Conservation (phyloP, 2,797 vertebrate species). For the Tangara arthus region DNA sequence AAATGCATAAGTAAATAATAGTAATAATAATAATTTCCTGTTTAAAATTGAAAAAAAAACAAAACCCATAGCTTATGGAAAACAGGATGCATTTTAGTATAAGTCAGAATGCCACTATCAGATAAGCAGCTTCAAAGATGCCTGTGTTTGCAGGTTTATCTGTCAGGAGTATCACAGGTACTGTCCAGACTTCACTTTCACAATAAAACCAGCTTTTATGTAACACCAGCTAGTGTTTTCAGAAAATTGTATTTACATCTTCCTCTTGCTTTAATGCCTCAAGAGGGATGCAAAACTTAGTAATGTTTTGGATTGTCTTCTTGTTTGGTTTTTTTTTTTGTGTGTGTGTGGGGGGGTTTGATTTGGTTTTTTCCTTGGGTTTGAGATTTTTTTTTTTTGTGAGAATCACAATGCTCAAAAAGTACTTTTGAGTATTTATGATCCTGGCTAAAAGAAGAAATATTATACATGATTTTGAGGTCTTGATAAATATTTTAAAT, state of each 20-base stretch:
- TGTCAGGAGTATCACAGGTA: not conserved
- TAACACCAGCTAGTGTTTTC: not conserved
- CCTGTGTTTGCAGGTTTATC: not conserved
- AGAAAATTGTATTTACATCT: not conserved
- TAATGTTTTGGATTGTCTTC: not conserved
- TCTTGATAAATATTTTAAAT: not conserved
- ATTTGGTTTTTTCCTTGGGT: not conserved
- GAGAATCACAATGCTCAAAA: not conserved
- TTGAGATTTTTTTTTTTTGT: not conserved
- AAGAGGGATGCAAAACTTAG: not conserved
- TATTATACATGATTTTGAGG: fast-evolving
- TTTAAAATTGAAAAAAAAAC: not conserved
- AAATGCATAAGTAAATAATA: not conserved
- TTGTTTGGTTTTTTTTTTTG: fast-evolving
- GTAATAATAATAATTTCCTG: not conserved
- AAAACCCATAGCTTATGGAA: fast-evolving
- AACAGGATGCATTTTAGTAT: not conserved
- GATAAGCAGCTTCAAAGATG: not conserved
- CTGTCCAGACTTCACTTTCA: not conserved
- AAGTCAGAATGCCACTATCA: not conserved
- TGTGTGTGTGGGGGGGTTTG: no score
- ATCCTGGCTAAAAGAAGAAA: not conserved
- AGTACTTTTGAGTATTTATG: not conserved
- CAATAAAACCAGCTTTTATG: not conserved
- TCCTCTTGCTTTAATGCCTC: not conserved